Evolutionary conservation across 2,113 vertebrate species (phyloP).

Genomic region (Macheiramphus alcinus): DNA sequence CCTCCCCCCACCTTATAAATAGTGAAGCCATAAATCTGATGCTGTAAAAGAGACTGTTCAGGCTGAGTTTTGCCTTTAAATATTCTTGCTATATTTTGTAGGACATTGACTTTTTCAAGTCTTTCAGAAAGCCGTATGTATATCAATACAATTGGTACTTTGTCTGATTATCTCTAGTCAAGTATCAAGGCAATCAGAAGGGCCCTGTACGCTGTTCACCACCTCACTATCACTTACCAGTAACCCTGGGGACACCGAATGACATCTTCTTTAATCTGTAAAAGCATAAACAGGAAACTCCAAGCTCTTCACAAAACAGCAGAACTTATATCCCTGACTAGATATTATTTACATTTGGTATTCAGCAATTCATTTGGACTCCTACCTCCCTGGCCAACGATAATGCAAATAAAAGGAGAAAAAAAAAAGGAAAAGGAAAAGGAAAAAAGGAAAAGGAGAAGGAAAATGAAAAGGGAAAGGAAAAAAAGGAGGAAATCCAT

Average conservation of each 20-base stretch:
- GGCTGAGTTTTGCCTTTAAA: not conserved
- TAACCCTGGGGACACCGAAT: not conserved
- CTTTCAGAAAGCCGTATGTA: fast-evolving
- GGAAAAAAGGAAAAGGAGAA: not conserved
- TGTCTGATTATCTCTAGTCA: not conserved
- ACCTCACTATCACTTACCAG: not conserved
- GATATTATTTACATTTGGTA: not conserved
- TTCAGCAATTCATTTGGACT: not conserved
- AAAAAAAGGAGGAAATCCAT: not conserved
- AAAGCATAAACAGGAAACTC: not conserved
- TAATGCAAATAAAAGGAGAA: not conserved
- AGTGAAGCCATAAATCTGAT: not conserved
- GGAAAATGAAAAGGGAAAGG: no score
- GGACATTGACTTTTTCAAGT: not conserved
- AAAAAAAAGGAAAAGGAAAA: not conserved
- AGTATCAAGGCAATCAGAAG: not conserved
- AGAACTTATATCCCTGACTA: not conserved
- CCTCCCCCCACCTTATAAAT: not conserved
- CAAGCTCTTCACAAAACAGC: not conserved
- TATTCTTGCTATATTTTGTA: not conserved
- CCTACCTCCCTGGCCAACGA: not conserved
- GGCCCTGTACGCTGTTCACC: not conserved
- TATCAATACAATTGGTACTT: not conserved
- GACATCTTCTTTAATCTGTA: not conserved
- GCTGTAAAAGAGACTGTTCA: not conserved